phyloP scores from a whole-genome alignment of 1,140 invertebrate genomes.

The Agrilus planipennis region DNA sequence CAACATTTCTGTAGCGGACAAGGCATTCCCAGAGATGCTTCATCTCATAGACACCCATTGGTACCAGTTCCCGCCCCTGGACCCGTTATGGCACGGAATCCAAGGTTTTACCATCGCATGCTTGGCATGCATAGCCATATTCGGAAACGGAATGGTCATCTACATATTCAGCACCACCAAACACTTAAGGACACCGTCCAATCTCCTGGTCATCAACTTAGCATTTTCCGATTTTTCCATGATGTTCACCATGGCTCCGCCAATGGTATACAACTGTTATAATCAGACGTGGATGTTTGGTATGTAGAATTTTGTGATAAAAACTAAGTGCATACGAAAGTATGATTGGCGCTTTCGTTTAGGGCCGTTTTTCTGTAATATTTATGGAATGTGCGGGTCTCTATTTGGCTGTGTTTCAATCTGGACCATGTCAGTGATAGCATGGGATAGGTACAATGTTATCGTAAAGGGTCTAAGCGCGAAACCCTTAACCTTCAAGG shows the following conservation, averaged over 20 bases:
- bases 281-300: slow-evolving; percentile 77
- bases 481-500: slow-evolving; percentile 55
- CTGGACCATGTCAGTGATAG: slow-evolving; percentile 72
- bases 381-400: slow-evolving; percentile 68
- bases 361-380: slow-evolving; percentile 59
- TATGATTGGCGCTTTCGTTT: no score
- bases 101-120: slow-evolving; percentile 62
- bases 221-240: slow-evolving; percentile 81
- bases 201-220: slow-evolving; percentile 73
- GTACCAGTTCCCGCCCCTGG: slow-evolving; percentile 64
- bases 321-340: no score
- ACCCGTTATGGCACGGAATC: slow-evolving; percentile 66
- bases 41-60: slow-evolving; percentile 59
- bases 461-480: slow-evolving; percentile 64
- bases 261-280: slow-evolving; percentile 79
- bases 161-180: slow-evolving; percentile 74
- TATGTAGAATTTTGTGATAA: no score
- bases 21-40: slow-evolving; percentile 56
- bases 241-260: slow-evolving; percentile 72
- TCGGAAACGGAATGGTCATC: slow-evolving; percentile 75
- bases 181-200: slow-evolving; percentile 67
- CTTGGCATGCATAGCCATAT: slow-evolving; percentile 56
- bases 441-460: slow-evolving; percentile 73
- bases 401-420: slow-evolving; percentile 71
- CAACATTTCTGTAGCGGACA: slow-evolving; percentile 64